phyloP scores from a whole-genome alignment of 2,797 vertebrate genomes.

The Lacerta bilineata region DNA sequence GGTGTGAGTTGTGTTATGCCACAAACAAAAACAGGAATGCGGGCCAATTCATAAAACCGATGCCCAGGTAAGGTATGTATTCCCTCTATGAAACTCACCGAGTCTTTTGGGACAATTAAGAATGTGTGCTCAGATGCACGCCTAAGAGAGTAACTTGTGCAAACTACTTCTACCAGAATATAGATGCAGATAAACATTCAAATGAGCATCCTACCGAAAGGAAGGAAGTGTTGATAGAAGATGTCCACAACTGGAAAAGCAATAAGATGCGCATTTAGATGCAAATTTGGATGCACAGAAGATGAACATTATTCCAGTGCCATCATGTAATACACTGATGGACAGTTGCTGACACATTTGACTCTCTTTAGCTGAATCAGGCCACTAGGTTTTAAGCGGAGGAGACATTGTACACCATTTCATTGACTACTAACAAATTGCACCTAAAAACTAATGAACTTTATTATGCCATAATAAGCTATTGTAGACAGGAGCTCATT shows the following conservation, averaged over 20 bases:
- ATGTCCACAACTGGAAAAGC: background rate
- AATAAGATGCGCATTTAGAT: background rate
- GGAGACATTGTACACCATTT: conserved; percentile 27
- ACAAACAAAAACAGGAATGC: no score
- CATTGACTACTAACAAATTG: conserved; percentile 59
- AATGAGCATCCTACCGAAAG: background rate
- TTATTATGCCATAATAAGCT: background rate
- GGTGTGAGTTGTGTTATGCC: no score
- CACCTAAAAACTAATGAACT: no score
- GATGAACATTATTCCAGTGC: background rate
- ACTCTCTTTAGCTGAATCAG: background rate
- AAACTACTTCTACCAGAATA: background rate
- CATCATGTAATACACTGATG: background rate
- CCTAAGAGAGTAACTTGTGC: background rate
- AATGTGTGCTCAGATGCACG: background rate
- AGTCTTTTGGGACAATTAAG: conserved; percentile 29
- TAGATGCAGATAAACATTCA: background rate
- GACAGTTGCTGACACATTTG: background rate
- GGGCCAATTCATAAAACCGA: no score
- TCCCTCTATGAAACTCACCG: conserved; percentile 51
- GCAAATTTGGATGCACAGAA: background rate
- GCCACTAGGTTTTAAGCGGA: conserved; percentile 34
- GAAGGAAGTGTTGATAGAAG: background rate
- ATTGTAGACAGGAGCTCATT: no score
- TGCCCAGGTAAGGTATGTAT: conserved; percentile 42